Evolutionary conservation across 2,113 vertebrate genomes (phyloP), one percentile per base, ranked within the genome.

Genomic region (Mohoua ochrocephala): DNA sequence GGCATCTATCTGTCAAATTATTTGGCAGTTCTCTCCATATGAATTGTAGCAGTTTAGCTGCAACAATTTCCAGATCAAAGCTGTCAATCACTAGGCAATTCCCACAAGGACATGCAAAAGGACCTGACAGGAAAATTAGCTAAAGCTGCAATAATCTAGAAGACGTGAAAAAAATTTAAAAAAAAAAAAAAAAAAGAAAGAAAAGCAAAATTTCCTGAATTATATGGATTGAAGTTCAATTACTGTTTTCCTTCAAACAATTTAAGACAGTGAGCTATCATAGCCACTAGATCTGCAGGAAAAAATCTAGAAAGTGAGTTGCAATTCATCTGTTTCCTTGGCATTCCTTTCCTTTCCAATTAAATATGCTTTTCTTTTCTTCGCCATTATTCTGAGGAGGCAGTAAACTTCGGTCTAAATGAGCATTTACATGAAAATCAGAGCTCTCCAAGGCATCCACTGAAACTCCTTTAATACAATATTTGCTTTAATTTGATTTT

Each of bases 41-140:
- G 79, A 96, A 91, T 88, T 52, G 75, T 90, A 91, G 79, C 85
- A 92, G 90, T 95, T 96, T 96, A 92, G 79, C 71, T 93, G 90
- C 83, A 95, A 91, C 76, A 84, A 95, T 95, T 97, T 96, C 93
- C 93, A 96, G 95, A 97, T 96, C 95, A 96, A 96, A 95, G 79
- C 93, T 93, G 95, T 96, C 96, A 96, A 89, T 96, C 95, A 92
- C 64, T 17, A 81, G 80, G 91, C 85, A 90, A 93, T 95, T 97
- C 92, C 90, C 95, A 94, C 85, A 96, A 80, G 93, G 94, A 93
- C 91, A 70, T 26, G 94, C 89, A 92, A 91, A 91, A 89, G 95
- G 95, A 95, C 94, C 83, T 92, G 84, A 91, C 10, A 17, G 68
- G 83, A 83, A 93, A 93, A 95, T 92, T 92, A 92, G 56, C 81